phyloP scores from a whole-genome alignment of 2,888 invertebrate species.

The Archips xylosteana region DNA sequence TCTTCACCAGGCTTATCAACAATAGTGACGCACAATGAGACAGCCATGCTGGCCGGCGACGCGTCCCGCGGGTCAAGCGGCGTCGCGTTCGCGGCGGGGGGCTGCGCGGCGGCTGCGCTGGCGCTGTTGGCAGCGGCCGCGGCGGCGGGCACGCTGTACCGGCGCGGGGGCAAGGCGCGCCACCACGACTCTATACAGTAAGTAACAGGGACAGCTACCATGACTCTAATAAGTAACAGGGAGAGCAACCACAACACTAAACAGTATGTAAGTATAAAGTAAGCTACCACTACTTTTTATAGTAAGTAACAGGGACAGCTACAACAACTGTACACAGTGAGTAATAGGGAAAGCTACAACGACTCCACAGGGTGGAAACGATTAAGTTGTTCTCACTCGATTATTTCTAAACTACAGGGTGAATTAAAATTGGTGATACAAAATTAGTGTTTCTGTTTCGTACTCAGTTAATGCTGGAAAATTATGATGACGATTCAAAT shows the following conservation, averaged over 20 bases:
- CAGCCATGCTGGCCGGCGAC: slow-evolving; percentile 89
- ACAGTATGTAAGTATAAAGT: slow-evolving; percentile 75
- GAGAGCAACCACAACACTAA: too few species aligned
- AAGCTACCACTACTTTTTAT: slow-evolving; percentile 88
- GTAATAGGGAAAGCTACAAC: too few species aligned
- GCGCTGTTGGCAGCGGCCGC: slow-evolving; percentile 88
- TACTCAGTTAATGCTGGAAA: too few species aligned
- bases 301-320: slow-evolving; percentile 74
- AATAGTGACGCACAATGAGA: slow-evolving; percentile 89
- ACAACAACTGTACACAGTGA: too few species aligned
- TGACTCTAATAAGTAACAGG: too few species aligned
- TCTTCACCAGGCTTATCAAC: slow-evolving; percentile 68
- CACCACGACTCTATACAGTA: slow-evolving; percentile 89
- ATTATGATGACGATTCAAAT: too few species aligned
- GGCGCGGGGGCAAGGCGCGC: slow-evolving; percentile 88
- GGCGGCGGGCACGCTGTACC: slow-evolving; percentile 88
- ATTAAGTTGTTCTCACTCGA: too few species aligned
- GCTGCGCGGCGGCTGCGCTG: slow-evolving; percentile 91
- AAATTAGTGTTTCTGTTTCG: too few species aligned
- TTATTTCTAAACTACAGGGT: too few species aligned
- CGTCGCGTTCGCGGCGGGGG: slow-evolving; percentile 92
- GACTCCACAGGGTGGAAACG: too few species aligned
- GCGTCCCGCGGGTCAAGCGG: slow-evolving; percentile 87
- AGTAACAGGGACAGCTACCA: slow-evolving; percentile 49
- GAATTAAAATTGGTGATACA: too few species aligned